phyloP scores from a whole-genome alignment of 2,888 invertebrate species.

The Crocallis elinguaria region DNA sequence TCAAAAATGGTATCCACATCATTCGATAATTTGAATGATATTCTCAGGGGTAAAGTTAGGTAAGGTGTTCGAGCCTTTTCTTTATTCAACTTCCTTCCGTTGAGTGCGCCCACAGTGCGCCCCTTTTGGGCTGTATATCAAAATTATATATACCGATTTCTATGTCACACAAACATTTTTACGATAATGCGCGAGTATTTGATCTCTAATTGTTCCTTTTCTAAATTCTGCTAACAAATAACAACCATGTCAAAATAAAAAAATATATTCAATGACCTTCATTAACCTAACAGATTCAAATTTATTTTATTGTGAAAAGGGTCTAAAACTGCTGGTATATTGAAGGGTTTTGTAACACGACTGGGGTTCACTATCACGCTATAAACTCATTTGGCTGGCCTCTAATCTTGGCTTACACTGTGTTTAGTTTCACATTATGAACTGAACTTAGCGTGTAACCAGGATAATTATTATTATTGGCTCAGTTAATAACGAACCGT shows the following conservation, averaged over 20 bases:
- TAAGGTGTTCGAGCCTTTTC: too few relatives aligned
- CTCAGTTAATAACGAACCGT: constrained; percentile 56
- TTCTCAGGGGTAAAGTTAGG: too few relatives aligned
- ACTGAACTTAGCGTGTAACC: constrained; percentile 58
- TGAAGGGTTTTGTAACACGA: constrained; percentile 14
- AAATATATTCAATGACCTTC: not conserved
- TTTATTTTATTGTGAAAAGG: not conserved
- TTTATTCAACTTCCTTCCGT: not conserved
- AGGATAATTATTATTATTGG: constrained; percentile 58
- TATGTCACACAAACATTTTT: constrained; percentile 43
- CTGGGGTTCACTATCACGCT: constrained; percentile 68
- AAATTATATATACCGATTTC: constrained; percentile 14
- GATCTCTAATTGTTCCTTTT: constrained; percentile 54
- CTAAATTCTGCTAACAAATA: not conserved
- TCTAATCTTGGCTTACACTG: constrained; percentile 66
- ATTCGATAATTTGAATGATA: too few relatives aligned
- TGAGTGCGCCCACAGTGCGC: not conserved
- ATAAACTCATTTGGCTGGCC: constrained; percentile 75
- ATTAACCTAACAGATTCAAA: not conserved
- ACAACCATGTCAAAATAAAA: not conserved
- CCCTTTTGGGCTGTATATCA: not conserved
- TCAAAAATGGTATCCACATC: too few relatives aligned
- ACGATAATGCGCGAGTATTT: constrained; percentile 50
- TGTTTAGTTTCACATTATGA: constrained; percentile 74
- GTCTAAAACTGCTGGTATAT: not conserved